These are phyloP conservation scores for Dysdera silvatica DNA, from an alignment of 1,140 invertebrate species.

Conservation along the genomic window DNA sequence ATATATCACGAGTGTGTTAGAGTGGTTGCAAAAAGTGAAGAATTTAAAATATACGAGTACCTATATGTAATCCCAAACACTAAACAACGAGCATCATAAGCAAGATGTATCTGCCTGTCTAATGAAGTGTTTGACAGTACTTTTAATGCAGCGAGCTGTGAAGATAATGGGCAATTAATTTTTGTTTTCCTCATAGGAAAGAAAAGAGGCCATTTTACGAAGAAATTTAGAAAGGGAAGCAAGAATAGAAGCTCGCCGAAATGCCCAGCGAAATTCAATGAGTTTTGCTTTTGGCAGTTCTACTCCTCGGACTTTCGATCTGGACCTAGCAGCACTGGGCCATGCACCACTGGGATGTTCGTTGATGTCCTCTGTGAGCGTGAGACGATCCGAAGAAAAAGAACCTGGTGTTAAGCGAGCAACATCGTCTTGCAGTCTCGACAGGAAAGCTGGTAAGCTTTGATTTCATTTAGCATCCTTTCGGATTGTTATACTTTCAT, in stretches of 20 bases:
- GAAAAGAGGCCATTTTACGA: constrained; percentile 71
- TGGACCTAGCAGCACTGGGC: constrained; percentile 27
- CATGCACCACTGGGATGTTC: constrained; percentile 1
- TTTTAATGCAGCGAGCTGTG: too few species aligned
- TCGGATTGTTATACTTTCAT: too few species aligned
- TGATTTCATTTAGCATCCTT: too few species aligned
- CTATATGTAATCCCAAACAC: too few species aligned
- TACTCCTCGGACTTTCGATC: constrained; percentile 71
- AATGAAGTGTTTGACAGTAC: too few species aligned
- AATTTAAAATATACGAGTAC: too few species aligned
- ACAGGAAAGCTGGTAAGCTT: constrained; percentile 19
- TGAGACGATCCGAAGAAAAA: constrained; percentile 11
- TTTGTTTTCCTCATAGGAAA: constrained; percentile 50
- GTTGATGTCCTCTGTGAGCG: constrained; percentile 16
- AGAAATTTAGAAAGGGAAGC: constrained; percentile 77
- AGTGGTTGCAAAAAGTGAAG: too few species aligned
- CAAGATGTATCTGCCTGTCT: too few species aligned
- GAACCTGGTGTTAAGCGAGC: constrained; percentile 9
- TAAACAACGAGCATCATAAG: too few species aligned
- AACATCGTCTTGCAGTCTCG: constrained; percentile 18
- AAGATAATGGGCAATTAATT: too few species aligned
- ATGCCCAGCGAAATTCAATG: constrained; percentile 58
- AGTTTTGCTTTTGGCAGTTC: constrained; percentile 85
- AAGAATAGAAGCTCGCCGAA: constrained; percentile 63
- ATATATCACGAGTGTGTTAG: too few species aligned